Conservation (phyloP, 2,113 vertebrate species). For the Lepidiolamprologus cunningtoni region DNA sequence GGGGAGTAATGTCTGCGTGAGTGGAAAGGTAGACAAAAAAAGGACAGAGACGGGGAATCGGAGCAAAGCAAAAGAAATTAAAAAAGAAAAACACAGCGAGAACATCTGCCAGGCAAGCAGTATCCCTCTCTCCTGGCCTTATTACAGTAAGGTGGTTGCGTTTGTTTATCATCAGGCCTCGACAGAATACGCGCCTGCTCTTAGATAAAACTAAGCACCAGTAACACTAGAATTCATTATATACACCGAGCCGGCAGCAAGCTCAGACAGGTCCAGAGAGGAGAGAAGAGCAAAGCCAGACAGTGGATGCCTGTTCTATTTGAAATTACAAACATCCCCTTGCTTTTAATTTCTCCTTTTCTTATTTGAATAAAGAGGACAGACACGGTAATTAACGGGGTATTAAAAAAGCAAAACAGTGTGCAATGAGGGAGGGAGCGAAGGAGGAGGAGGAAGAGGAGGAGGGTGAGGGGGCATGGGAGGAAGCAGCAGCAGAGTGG, state of each 20-base stretch:
- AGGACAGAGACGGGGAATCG: not conserved
- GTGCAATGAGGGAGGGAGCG: not conserved
- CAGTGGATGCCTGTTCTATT: constrained; percentile 32
- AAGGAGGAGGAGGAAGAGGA: not conserved
- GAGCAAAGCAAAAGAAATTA: not conserved
- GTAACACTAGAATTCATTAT: constrained; percentile 54
- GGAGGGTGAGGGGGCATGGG: not conserved
- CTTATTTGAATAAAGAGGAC: constrained; percentile 74
- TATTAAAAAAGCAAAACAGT: constrained; percentile 64
- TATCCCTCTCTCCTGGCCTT: constrained; percentile 27
- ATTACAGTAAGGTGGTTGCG: constrained; percentile 30
- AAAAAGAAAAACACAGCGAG: not conserved
- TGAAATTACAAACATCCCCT: constrained; percentile 63
- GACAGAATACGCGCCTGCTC: constrained; percentile 21
- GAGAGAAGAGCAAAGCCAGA: constrained; percentile 6
- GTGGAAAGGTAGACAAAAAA: not conserved
- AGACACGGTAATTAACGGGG: constrained; percentile 71
- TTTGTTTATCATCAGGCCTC: constrained; percentile 61
- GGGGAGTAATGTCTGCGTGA: not conserved
- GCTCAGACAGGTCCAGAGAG: constrained; percentile 30
- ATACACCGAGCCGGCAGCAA: not conserved
- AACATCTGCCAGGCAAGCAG: not conserved
- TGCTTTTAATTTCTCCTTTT: constrained; percentile 66
- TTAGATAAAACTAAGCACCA: constrained; percentile 54
- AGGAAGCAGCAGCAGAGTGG: constrained; percentile 14